Conservation (phyloP, 2,888 invertebrate genomes). For the Microctonus hyperodae region DNA sequence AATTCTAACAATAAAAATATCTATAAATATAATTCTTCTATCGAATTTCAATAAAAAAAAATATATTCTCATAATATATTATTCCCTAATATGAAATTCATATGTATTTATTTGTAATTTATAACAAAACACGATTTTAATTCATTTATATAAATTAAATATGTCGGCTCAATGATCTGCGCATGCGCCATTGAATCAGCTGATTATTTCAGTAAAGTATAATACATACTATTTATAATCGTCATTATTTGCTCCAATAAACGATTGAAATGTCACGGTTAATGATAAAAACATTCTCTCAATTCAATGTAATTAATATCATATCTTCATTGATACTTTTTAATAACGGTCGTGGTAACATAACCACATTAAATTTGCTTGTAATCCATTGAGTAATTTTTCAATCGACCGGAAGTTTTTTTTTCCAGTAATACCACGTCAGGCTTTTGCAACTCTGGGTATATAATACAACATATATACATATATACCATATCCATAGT, state of each 20-base stretch:
- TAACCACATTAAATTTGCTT: not conserved
- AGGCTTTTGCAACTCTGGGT: slow-evolving; percentile 39
- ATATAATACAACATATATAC: no score
- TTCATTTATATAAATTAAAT: no score
- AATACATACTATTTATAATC: not conserved
- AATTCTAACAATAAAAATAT: not conserved
- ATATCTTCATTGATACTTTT: not conserved
- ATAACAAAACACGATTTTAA: no score
- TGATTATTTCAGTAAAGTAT: not conserved
- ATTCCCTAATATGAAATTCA: no score
- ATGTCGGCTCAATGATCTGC: no score
- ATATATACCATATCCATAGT: no score
- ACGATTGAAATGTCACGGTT: not conserved
- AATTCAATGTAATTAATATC: not conserved
- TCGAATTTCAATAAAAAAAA: not conserved
- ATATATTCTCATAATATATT: no score
- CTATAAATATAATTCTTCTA: no score
- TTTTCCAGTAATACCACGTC: slow-evolving; percentile 44
- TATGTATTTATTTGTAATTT: no score
- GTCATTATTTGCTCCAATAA: not conserved
- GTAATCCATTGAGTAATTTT: not conserved
- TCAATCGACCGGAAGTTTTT: slow-evolving; percentile 42
- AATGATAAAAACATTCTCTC: not conserved
- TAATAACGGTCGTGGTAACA: not conserved
- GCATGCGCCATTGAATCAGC: not conserved